Evolutionary conservation across 92 coral and sea anemone genomes (phyloP), one percentile per base, ranked within the genome.

Genomic region (Phenganax marumi): DNA sequence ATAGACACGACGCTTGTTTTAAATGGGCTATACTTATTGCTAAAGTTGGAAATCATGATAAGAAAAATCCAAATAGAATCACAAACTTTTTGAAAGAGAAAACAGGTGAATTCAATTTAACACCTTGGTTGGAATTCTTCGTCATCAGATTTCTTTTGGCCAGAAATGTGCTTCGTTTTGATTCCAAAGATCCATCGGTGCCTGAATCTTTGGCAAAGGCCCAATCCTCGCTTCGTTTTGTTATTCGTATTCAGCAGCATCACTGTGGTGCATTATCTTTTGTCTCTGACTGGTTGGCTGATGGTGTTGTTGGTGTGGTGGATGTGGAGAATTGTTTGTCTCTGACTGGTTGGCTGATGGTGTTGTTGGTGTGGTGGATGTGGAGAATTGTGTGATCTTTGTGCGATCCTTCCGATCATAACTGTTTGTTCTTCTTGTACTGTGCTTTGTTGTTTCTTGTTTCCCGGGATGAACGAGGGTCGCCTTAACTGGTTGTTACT

Each of bases 341-440:
- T 13, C 52, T 2, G 68, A 76, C 8, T 85, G 84, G 87, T 47
- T 74, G 7, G 86, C 73, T 0, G 12, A 7, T 58, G 86, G 86
- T 12, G 14, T 73, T 0, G 13, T 73, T 0, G 70, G 71, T 54
- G 11, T 18, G 0, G 53, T 82, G 8, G 21, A 18, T 8, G 21
- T 1, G 8, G 14, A 58, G 23, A 58, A 7, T n/a, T 2, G 18
- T 7, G 21, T 58, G 6, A 7, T 1, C 18, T 58, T 58, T 18
- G 13, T 14, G 0, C 48, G n/a, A n/a, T n/a, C n/a, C n/a, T n/a
- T n/a, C n/a, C n/a, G n/a, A n/a, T n/a, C n/a, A n/a, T n/a, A n/a
- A n/a, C n/a, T n/a, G n/a, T n/a, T 13, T 22, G 73, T 1, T 58
- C 14, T 25, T n/a, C 8, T 16, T 58, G 65, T 58, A 13, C 1